phyloP scores from a whole-genome alignment of 2,113 vertebrate species.

The Xiphophorus maculatus region DNA sequence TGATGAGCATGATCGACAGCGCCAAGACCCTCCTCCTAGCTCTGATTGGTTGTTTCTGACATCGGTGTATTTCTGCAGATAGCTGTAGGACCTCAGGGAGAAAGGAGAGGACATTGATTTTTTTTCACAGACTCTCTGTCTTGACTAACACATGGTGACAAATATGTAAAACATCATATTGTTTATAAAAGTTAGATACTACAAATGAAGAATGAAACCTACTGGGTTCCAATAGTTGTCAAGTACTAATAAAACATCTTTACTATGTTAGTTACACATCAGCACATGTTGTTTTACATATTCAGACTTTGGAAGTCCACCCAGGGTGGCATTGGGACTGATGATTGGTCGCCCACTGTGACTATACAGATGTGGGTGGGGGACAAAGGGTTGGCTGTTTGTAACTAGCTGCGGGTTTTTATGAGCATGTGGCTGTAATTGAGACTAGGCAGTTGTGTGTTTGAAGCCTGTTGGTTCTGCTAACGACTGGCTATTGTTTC shows the following conservation, averaged over 20 bases:
- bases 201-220: background rate
- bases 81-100: no score
- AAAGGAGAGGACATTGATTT: no score
- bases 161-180: no score
- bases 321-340: slow-evolving; percentile 42
- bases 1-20: background rate
- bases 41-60: no score
- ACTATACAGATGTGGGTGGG: background rate
- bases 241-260: no score
- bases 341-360: slow-evolving; percentile 39
- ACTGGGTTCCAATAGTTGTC: background rate
- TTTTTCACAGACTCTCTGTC: no score
- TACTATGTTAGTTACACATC: slow-evolving; percentile 48
- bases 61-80: no score
- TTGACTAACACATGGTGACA: no score
- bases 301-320: slow-evolving; percentile 15
- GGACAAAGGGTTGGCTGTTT: slow-evolving; percentile 11
- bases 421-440: slow-evolving; percentile 53
- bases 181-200: no score
- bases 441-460: slow-evolving; percentile 49
- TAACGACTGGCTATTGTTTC: slow-evolving; percentile 50
- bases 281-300: slow-evolving; percentile 12
- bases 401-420: slow-evolving; percentile 37
- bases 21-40: no score
- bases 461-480: slow-evolving; percentile 54